A percentile compares a stretch with the other conserved stretches of the same genome.
Conservation (phyloP, 2,888 invertebrate species). For the Deilephila elpenor region DNA sequence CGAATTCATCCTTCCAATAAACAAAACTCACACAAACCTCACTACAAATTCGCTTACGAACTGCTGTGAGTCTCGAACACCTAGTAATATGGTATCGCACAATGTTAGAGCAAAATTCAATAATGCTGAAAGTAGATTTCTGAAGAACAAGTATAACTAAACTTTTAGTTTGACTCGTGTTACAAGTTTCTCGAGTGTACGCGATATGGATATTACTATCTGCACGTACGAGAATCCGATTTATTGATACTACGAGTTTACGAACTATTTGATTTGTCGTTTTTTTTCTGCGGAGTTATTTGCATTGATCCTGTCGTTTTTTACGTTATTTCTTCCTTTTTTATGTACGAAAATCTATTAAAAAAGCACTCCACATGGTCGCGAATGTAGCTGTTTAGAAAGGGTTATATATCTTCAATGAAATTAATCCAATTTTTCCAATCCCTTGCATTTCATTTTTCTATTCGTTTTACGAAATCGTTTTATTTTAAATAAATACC, state of each 20-base stretch:
- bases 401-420: too few relatives aligned
- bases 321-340: too few relatives aligned
- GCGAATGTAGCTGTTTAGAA: too few relatives aligned
- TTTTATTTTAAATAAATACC: too few relatives aligned
- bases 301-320: not conserved
- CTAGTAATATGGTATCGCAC: constrained; percentile 18
- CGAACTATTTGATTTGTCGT: not conserved
- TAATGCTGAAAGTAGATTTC: constrained; percentile 37
- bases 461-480: too few relatives aligned
- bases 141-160: constrained; percentile 42
- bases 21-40: not conserved
- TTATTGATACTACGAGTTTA: not conserved
- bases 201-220: constrained; percentile 17
- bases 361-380: too few relatives aligned
- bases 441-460: too few relatives aligned
- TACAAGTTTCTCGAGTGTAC: constrained; percentile 2
- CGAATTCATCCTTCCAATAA: not conserved
- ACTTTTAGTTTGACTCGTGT: constrained; percentile 26
- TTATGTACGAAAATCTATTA: too few relatives aligned
- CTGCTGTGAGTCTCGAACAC: constrained; percentile 3
- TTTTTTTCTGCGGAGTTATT: not conserved
- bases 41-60: not conserved
- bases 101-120: constrained; percentile 45
- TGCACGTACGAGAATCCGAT: not conserved
- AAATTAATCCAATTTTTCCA: too few relatives aligned